These are phyloP conservation scores for Drosophila leontia DNA, from an alignment of 1,140 invertebrate species.

Conservation along the genomic window DNA sequence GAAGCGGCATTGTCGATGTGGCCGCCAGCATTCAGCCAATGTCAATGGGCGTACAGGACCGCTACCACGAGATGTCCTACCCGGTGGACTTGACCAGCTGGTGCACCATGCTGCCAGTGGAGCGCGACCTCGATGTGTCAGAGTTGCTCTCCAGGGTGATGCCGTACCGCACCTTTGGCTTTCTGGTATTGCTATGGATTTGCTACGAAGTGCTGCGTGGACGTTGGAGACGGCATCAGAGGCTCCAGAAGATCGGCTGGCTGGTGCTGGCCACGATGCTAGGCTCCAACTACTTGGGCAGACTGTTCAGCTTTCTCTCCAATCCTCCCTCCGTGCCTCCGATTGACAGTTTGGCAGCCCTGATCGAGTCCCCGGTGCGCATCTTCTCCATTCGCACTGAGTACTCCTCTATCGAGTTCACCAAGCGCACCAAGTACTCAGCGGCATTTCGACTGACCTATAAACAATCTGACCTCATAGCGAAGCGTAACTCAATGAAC, in stretches of 20 bases:
- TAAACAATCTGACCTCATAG: slow-evolving; percentile 15
- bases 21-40: slow-evolving; percentile 61
- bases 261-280: slow-evolving; percentile 41
- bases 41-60: slow-evolving; percentile 13
- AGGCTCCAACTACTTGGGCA: slow-evolving; percentile 39
- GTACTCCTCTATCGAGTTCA: slow-evolving; percentile 49
- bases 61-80: slow-evolving; percentile 46
- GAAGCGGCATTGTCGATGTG: slow-evolving; percentile 39
- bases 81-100: slow-evolving; percentile 46
- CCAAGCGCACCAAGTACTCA: slow-evolving; percentile 51
- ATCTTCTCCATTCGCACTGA: slow-evolving; percentile 46
- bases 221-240: slow-evolving; percentile 24
- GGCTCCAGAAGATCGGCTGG: slow-evolving; percentile 41
- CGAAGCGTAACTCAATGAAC: slow-evolving; percentile 46
- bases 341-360: slow-evolving; percentile 35
- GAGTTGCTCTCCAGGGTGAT: slow-evolving; percentile 21
- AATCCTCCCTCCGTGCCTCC: slow-evolving; percentile 25
- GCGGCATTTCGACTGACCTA: slow-evolving; percentile 34
- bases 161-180: slow-evolving; percentile 1
- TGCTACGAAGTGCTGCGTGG: slow-evolving; percentile 4
- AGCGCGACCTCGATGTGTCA: slow-evolving; percentile 19
- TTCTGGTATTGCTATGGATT: slow-evolving; percentile 34
- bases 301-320: slow-evolving; percentile 31
- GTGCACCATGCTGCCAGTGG: slow-evolving; percentile 66
- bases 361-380: slow-evolving; percentile 31